Percentiles rank a stretch among this genome's conserved stretches.
Evolutionary conservation across 2,797 vertebrate species (phyloP).

Genomic region (Menidia menidia): DNA sequence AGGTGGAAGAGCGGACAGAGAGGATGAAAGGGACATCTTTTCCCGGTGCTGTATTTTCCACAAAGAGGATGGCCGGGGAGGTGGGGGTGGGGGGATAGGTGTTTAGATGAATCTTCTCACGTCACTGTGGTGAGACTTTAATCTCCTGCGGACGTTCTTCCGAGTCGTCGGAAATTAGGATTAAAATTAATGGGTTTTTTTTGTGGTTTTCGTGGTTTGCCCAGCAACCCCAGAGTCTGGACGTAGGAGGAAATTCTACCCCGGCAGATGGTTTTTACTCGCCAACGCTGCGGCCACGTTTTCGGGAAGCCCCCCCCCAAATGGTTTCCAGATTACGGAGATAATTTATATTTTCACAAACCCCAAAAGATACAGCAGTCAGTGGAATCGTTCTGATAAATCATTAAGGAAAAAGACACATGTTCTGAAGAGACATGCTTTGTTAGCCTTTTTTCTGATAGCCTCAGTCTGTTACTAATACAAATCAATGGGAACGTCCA

Average conservation of each 20-base stretch:
- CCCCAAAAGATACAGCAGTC: background rate
- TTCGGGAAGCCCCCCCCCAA: background rate
- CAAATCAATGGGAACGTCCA: too few relatives aligned
- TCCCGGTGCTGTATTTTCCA: background rate
- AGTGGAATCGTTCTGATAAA: background rate
- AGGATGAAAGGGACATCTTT: background rate
- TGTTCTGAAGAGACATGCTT: too few relatives aligned
- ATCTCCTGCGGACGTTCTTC: background rate
- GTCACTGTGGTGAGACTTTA: background rate
- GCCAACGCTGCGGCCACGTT: background rate
- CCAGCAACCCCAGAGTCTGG: background rate
- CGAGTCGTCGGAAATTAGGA: background rate
- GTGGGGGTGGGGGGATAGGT: background rate
- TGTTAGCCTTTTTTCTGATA: too few relatives aligned
- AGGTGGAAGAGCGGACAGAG: constrained; percentile 8
- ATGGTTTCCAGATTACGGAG: background rate
- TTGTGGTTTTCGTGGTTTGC: background rate
- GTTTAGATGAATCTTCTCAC: background rate
- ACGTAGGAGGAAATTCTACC: background rate
- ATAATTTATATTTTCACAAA: background rate
- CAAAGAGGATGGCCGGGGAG: background rate
- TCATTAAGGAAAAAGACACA: background rate
- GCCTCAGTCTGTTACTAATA: too few relatives aligned
- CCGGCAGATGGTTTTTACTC: background rate
- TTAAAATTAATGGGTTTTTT: background rate